Base-by-base conservation (phyloP, 2,113 vertebrate genomes). In the Passer domesticus region DNA sequence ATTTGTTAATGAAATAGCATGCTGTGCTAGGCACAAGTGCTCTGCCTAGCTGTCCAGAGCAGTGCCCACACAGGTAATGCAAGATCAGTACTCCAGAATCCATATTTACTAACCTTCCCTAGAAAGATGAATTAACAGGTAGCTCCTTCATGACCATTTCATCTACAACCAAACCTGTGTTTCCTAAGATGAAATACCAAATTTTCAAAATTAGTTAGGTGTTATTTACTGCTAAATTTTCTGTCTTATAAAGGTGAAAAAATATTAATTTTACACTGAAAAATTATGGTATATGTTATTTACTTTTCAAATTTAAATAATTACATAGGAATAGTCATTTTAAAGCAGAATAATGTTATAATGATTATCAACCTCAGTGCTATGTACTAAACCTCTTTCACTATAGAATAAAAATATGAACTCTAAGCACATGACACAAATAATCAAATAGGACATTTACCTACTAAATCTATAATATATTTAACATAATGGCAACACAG, bases 1-100 rank as follows among this genome's bases (percentile, higher is more conserved):
- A 83, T 91, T 96, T 95, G 43, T 87, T 92, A 94, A 83, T 86
- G 83, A 94, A 85, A 33, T 41, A 43, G 23, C 16, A 72, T 28
- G 35, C 14, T 86, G 37, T 64, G 87, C 31, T 35, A 35, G 31
- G 70, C 31, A 58, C 16, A 17, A 55, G 11, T 33, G 33, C 15
- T 92, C 30, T 35, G 41, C 30, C 59, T 69, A 35, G 25, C 43
- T 91, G 55, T 74, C 49, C 55, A 88, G 53, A 93, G 56, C 17
- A 81, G 18, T 70, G 44, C 5, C 11, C 1, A 24, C 37, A 88
- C 43, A 92, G 52, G 49, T 18, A 47, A 74, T 72, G 19, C 17
- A 83, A 91, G 43, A 31, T 88, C 76, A 90, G 24, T 21, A 87
- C 62, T 56, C 43, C 72, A 39, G 35, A 84, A 93, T 58, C 35